phyloP scores from a whole-genome alignment of 1,140 invertebrate genomes.

The Mercenaria mercenaria region DNA sequence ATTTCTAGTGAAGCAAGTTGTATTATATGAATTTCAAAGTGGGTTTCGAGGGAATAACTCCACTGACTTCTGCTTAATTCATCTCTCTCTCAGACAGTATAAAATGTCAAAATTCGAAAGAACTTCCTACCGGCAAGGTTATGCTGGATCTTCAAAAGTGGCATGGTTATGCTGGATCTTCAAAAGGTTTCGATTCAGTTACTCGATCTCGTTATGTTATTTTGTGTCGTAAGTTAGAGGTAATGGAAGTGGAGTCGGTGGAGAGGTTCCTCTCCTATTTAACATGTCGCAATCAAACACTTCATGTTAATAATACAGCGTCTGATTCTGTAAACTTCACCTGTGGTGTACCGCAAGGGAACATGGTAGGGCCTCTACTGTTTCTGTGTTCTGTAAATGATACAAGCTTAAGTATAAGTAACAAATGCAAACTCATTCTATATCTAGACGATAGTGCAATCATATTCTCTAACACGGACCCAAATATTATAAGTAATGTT shows the following conservation, averaged over 20 bases:
- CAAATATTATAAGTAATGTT: conserved; percentile 12
- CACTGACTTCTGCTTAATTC: conserved; percentile 10
- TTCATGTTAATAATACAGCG: too few relatives aligned
- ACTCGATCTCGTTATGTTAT: too few relatives aligned
- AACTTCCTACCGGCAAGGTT: neutral
- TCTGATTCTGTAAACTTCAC: neutral
- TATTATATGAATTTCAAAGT: conserved; percentile 28
- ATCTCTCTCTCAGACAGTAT: conserved; percentile 12
- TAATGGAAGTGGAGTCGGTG: too few relatives aligned
- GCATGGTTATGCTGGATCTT: too few relatives aligned
- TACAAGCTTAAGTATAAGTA: conserved; percentile 4
- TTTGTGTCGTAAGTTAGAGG: too few relatives aligned
- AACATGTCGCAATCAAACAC: too few relatives aligned
- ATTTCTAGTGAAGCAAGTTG: neutral
- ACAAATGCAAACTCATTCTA: conserved; percentile 11
- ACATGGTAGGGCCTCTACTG: neutral
- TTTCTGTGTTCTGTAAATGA: conserved; percentile 17
- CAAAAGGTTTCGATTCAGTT: too few relatives aligned
- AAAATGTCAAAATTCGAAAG: neutral
- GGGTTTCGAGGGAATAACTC: neutral
- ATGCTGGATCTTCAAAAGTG: too few relatives aligned
- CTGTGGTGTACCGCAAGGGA: conserved; percentile 16
- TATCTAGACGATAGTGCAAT: conserved; percentile 24
- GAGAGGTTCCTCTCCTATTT: too few relatives aligned
- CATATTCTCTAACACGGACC: neutral